Evolutionary conservation across 2,888 invertebrate genomes (phyloP), one percentile per base, ranked within the genome.

Genomic region (Lasioglossum vierecki): DNA sequence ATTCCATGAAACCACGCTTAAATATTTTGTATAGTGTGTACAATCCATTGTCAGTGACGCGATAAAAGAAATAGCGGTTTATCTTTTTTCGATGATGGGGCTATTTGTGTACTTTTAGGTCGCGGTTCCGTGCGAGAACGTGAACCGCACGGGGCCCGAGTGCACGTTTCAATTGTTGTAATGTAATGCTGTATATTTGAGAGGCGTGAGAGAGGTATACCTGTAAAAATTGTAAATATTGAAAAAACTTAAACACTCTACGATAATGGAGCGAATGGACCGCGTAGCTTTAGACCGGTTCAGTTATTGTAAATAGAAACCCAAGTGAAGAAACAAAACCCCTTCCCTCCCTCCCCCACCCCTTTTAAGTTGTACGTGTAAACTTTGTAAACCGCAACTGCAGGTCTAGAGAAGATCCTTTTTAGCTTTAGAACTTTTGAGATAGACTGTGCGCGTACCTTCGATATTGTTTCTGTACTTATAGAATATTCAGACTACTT

Each of bases 401-500:
- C 86, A 86, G 85, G 83, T 87, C 80, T 91, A 88, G 80, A 88
- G 77, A 78, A 87, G 88, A 92, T 92, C 90, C 91, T 93, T 93
- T 91, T 91, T 94, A 93, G 93, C 88, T 93, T 93, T 94, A 94
- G 93, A 92, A 89, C 80, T 91, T 93, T 92, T 86, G 91, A 92
- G 91, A 94, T 94, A 94, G 94, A 94, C 94, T 94, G 94, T 94
- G 93, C 92, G 92, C 93, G 93, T 94, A 93, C 92, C 93, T 94
- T 93, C 92, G 90, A 93, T 93, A 94, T 94, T 93, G 93, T 94
- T 94, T 94, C 94, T 94, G 94, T 94, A 94, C 94, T 94, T 94
- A 94, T 93, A 93, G 92, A 83, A 93, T 90, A 91, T 93, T 92
- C 92, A 91, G 91, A 92, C 88, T 93, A 92, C 92, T 91, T 93